These are phyloP conservation scores for Caenorhabditis wallacei DNA, from an alignment of 2,888 invertebrate species.

Conservation along the genomic window DNA sequence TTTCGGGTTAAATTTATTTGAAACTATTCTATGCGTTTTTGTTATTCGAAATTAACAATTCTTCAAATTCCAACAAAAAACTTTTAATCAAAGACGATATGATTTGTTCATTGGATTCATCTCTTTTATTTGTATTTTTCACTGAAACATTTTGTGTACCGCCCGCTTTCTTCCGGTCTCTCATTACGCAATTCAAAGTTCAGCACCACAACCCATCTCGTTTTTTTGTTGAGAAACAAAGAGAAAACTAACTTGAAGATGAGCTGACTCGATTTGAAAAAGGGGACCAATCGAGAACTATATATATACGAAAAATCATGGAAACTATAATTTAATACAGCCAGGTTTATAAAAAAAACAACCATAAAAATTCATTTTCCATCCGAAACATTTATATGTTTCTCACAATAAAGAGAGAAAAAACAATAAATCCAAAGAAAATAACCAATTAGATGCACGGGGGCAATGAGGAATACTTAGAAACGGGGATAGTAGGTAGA, in stretches of 20 bases:
- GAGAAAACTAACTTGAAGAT: background rate
- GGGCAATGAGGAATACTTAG: background rate
- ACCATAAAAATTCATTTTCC: too few species aligned
- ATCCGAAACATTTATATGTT: too few species aligned
- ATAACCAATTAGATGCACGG: background rate
- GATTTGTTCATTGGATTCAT: conserved; percentile 33
- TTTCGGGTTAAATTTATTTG: too few species aligned
- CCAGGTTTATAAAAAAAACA: too few species aligned
- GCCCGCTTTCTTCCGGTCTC: conserved; percentile 33
- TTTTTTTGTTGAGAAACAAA: background rate
- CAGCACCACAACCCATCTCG: conserved; percentile 27
- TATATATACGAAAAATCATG: too few species aligned
- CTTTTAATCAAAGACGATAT: conserved; percentile 6
- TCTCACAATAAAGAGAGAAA: too few species aligned
- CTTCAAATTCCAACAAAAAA: conserved; percentile 11
- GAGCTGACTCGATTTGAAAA: background rate
- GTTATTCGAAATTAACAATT: background rate
- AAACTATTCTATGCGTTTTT: too few species aligned
- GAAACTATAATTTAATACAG: too few species aligned
- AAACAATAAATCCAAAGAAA: background rate
- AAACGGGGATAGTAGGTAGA: conserved; percentile 16
- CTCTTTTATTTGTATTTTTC: conserved; percentile 46
- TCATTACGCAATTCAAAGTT: conserved; percentile 44
- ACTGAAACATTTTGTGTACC: conserved; percentile 35
- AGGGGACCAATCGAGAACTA: too few species aligned